Base-by-base conservation (phyloP, 2,888 invertebrate species). In the Lapara coniferarum region DNA sequence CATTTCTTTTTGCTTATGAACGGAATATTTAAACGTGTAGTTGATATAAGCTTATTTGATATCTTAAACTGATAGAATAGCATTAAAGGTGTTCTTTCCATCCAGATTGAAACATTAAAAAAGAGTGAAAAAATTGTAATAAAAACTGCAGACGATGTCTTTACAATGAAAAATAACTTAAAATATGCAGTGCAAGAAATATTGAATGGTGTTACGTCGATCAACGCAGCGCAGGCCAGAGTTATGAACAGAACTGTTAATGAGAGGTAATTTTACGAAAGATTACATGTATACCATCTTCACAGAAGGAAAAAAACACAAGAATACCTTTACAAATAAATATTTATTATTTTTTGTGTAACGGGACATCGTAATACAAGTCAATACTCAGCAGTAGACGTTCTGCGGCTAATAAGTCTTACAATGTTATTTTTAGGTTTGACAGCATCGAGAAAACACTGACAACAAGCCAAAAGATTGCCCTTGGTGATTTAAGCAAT, bases 131-230 rank as follows among this genome's bases (percentile, higher is more conserved):
- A 96, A 75, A 96, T 98, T 3, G 94, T 98, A 88, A 93, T 97
- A 66, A 96, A 97, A 81, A 98, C 97, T 58, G 97, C 97, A 0
- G 98, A 98, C 89, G 96, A 97, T 82, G 97, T 98, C 51, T 86
- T 97, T 81, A 97, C 97, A 71, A 97, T 96, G 1, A 98, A 97
- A 87, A 95, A 97, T 68, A 95, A 97, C 58, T 95, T 98, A 14
- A 98, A 98, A 82, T 97, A 97, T 79, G 97, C 97, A 8, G 96
- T 97, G 0, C 96, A 97, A 80, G 97, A 97, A 86, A 97, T 98
- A 72, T 89, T 97, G 52, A 89, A 96, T 66, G 97, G 97, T 84
- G 94, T 98, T 66, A 95, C 95, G 6, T 96, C 96, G 71, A 89
- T 97, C 52, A 92, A 97, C 53, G 81, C 79, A 70, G 89, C 93